A percentile compares a stretch with the other conserved stretches of the same genome.
phyloP scores from a whole-genome alignment of 2,113 vertebrate species.

The Myotis davidii region DNA sequence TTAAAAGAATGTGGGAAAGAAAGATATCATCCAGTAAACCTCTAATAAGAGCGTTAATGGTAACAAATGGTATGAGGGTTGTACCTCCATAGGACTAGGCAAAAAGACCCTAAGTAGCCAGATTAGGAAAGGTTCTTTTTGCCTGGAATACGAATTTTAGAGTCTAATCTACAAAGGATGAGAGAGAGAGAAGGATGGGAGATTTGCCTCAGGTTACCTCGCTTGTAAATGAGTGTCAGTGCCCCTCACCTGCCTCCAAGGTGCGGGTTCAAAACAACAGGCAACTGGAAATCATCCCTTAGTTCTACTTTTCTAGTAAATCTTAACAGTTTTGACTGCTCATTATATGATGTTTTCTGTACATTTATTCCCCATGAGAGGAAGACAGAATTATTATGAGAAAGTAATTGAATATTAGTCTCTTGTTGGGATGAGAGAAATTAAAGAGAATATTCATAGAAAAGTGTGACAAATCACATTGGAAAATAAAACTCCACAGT shows the following conservation, averaged over 20 bases:
- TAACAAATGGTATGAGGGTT: not conserved
- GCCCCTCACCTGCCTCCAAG: not conserved
- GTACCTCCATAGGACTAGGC: not conserved
- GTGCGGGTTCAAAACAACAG: not conserved
- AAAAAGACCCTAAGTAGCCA: not conserved
- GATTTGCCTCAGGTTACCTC: not conserved
- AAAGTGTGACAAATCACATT: not conserved
- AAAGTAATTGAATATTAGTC: slow-evolving; percentile 17
- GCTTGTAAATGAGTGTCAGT: not conserved
- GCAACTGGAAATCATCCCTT: not conserved
- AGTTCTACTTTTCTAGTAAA: not conserved
- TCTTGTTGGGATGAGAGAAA: slow-evolving; percentile 4
- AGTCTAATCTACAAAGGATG: not conserved
- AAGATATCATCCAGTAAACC: not conserved
- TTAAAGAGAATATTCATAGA: not conserved
- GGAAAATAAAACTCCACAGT: not conserved
- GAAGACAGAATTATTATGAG: not conserved
- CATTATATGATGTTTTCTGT: slow-evolving; percentile 8
- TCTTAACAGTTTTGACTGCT: slow-evolving; percentile 9
- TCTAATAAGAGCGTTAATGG: not conserved
- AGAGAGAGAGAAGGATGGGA: not conserved
- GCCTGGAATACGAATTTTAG: not conserved
- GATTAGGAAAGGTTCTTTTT: not conserved
- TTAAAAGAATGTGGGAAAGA: not conserved
- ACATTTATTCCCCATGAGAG: not conserved